Conservation (phyloP, 2,888 invertebrate species). For the Heteropelma amictum region DNA sequence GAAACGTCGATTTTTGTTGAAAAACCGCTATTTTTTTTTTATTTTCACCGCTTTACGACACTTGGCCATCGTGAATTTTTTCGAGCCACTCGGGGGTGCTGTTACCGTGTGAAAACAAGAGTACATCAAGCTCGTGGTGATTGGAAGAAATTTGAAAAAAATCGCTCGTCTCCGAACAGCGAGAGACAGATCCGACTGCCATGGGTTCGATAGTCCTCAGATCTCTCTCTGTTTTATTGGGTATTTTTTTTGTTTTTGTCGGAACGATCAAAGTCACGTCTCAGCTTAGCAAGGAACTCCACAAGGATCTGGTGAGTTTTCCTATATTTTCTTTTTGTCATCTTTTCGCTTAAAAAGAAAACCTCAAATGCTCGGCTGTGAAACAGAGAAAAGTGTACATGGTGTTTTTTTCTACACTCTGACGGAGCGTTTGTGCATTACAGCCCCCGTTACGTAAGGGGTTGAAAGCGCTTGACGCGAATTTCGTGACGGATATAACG, state of each 20-base stretch:
- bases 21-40: neutral
- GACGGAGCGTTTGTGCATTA: constrained; percentile 32
- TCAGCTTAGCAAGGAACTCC: constrained; percentile 94
- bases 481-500: constrained; percentile 49
- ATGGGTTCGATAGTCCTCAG: constrained; percentile 90
- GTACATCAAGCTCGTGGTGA: constrained; percentile 43
- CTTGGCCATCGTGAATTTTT: too few relatives aligned
- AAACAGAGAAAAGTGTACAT: too few relatives aligned
- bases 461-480: constrained; percentile 52
- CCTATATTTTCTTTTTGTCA: neutral
- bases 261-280: constrained; percentile 95
- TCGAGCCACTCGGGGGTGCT: constrained; percentile 6
- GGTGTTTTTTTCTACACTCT: neutral
- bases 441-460: constrained; percentile 57
- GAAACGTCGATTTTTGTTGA: neutral
- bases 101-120: constrained; percentile 29
- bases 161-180: constrained; percentile 18
- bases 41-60: neutral
- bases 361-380: too few relatives aligned
- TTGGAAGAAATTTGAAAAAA: constrained; percentile 46
- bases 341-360: neutral
- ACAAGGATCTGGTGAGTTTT: constrained; percentile 94
- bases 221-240: constrained; percentile 93
- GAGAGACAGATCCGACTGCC: too few relatives aligned
- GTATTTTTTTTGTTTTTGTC: constrained; percentile 96